Conservation (phyloP, 2,797 vertebrate genomes). For the Silurus lanzhouensis region DNA sequence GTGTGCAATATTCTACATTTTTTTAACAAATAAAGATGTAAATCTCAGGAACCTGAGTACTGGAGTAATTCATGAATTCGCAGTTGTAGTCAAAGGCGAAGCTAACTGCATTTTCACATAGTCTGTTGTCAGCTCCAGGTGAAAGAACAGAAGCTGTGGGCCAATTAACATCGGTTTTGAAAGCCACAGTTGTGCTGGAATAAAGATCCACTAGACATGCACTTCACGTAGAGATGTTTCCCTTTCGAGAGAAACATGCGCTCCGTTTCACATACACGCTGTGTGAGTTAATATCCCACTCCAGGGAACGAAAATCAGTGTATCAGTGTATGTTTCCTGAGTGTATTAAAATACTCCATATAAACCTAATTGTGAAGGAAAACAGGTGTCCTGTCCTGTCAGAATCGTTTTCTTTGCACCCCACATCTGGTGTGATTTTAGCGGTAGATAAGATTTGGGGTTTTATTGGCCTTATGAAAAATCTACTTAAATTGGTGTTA, state of each 20-base stretch:
- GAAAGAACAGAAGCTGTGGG: background rate
- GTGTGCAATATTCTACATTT: too few relatives aligned
- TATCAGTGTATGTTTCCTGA: conserved; percentile 67
- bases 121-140: background rate
- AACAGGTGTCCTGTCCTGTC: conserved; percentile 72
- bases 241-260: background rate
- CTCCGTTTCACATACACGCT: conserved; percentile 25
- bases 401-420: conserved; percentile 60
- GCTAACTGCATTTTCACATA: background rate
- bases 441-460: conserved; percentile 66
- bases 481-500: conserved; percentile 59
- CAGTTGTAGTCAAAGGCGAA: too few relatives aligned
- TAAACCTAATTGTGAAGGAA: conserved; percentile 65
- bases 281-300: conserved; percentile 39
- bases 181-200: background rate
- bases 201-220: background rate
- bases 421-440: conserved; percentile 60
- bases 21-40: too few relatives aligned
- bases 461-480: background rate
- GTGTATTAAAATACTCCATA: conserved; percentile 54
- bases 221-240: background rate
- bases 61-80: too few relatives aligned
- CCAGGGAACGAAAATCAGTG: conserved; percentile 55
- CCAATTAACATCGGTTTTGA: background rate
- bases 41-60: too few relatives aligned